Base-by-base conservation (phyloP, 1,140 invertebrate species). In the Tribolium madens region DNA sequence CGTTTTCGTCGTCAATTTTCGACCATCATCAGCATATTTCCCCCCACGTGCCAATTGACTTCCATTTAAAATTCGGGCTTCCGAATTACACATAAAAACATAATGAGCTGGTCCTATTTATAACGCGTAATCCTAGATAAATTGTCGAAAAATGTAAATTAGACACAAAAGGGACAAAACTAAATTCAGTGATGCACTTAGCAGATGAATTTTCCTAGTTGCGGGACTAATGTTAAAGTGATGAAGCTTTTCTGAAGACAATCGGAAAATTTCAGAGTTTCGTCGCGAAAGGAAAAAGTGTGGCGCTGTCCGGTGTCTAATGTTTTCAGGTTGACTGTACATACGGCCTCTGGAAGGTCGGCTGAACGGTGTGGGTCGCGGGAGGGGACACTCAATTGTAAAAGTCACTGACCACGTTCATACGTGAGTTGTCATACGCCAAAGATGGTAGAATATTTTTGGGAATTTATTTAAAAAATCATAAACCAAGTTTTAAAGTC, bases 321-420 rank as follows among this genome's bases (percentile, higher is more conserved):
- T 72, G 70, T 72, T 72, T 72, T 72, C 50, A 72, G 70, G 50
- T 72, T 53, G 70, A 52, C 70, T 72, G 70, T 72, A 72, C 70
- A 53, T 72, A 72, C 70, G 70, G 70, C 70, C 70, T 72, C 70
- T 53, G 70, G 50, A 72, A 72, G 70, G 70, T 72, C 70, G 50
- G 70, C 50, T 26, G 50, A 72, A 72, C 47, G 47, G 70, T 50
- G 50, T 53, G 26, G 47, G 70, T 71, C 70, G 70, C 47, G 70
- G 70, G 47, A 72, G 70, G 70, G 50, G 70, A 53, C 47, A 53
- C 47, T 72, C 70, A 53, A 53, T 72, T 72, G 50, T 72, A 72
- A 64, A 72, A 72, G 70, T 72, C 70, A 72, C 47, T 72, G 70
- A 53, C 70, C 70, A 72, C 70, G 70, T 72, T 72, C 70, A 33